Conservation (phyloP, 2,113 vertebrate genomes). For the Elephantulus edwardii region DNA sequence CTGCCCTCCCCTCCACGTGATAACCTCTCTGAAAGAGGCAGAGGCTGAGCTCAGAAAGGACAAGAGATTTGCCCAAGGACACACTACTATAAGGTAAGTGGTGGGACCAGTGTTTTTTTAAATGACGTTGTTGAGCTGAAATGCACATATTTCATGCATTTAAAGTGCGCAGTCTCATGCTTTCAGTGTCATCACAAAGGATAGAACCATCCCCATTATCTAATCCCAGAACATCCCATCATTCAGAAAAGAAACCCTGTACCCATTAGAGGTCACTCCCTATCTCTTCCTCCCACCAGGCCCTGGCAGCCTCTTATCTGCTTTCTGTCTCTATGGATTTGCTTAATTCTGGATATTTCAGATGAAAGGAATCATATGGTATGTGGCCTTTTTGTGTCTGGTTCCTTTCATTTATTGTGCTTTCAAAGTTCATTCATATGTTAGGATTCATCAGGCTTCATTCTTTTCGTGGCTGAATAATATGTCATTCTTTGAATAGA, state of each 20-base stretch:
- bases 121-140: background rate
- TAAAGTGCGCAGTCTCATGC: background rate
- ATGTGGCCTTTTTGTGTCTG: background rate
- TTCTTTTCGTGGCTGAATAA: background rate
- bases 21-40: no score
- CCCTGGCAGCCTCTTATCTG: no score
- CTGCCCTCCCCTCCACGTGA: no score
- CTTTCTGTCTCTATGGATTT: no score
- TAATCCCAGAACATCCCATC: conserved; percentile 13
- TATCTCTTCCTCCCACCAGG: no score
- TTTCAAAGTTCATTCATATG: background rate
- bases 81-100: background rate
- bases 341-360: no score
- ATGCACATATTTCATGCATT: background rate
- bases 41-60: no score
- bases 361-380: no score
- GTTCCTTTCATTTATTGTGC: fast-evolving
- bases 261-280: no score
- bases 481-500: fast-evolving
- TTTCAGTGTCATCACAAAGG: background rate
- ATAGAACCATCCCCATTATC: background rate
- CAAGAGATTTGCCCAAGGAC: background rate
- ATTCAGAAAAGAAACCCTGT: background rate
- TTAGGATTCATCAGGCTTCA: fast-evolving
- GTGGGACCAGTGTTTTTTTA: background rate